These are phyloP conservation scores for Sinhomidia bicolor DNA, from an alignment of 2,888 invertebrate species.

Conservation along the genomic window DNA sequence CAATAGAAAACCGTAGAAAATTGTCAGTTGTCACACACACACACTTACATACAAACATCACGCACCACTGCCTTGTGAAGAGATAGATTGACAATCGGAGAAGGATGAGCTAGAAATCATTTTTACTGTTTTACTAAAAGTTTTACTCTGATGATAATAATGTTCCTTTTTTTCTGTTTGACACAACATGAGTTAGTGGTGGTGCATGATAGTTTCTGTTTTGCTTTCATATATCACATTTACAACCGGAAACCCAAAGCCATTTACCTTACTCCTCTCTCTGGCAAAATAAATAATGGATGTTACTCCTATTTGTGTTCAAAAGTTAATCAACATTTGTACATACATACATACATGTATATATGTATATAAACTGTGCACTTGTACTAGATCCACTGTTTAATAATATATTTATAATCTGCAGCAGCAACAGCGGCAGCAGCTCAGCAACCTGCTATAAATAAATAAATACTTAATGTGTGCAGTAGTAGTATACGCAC, in stretches of 20 bases:
- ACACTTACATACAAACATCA: background rate
- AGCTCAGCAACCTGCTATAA: conserved; percentile 14
- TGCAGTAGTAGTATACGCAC: background rate
- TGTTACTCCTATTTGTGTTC: conserved; percentile 1
- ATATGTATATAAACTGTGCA: background rate
- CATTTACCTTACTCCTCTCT: conserved; percentile 57
- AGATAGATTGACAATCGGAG: conserved; percentile 15
- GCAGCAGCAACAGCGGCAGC: too few species aligned
- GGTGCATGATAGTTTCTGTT: conserved; percentile 20
- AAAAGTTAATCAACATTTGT: background rate
- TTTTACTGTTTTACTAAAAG: background rate
- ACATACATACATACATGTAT: background rate
- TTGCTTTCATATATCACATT: conserved; percentile 34
- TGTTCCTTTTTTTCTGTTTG: background rate
- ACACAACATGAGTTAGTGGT: background rate
- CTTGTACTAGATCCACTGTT: too few species aligned
- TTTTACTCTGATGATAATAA: background rate
- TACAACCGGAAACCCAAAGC: conserved; percentile 65
- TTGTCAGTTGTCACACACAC: conserved; percentile 30
- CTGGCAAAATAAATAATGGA: conserved; percentile 43
- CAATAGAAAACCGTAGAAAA: conserved; percentile 30
- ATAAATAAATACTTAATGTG: background rate
- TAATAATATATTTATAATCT: too few species aligned
- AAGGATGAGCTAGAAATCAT: background rate
- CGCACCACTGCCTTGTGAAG: conserved; percentile 7